Evolutionary conservation across 1,140 invertebrate genomes (phyloP).

Genomic region (Amyelois transitella): DNA sequence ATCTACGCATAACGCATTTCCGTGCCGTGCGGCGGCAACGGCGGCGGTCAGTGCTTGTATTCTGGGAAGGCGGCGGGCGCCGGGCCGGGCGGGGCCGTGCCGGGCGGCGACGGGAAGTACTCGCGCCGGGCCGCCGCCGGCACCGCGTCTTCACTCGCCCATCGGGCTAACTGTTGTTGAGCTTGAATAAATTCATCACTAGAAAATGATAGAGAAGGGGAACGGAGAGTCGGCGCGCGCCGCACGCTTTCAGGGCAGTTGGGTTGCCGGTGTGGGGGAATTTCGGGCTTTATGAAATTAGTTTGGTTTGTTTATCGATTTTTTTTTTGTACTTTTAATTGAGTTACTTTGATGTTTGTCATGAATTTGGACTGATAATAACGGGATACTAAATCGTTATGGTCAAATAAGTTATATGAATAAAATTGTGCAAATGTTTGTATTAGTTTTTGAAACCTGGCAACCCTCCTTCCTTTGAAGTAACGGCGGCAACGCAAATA

Average conservation of each 20-base stretch:
- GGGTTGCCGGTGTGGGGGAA: not conserved
- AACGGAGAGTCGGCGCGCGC: constrained; percentile 68
- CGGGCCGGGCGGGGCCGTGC: constrained; percentile 25
- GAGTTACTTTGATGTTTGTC: too few species aligned
- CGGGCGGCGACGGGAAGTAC: constrained; percentile 72
- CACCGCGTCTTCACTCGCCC: constrained; percentile 90
- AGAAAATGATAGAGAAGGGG: constrained; percentile 85
- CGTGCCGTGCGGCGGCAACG: constrained; percentile 13
- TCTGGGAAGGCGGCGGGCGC: constrained; percentile 74
- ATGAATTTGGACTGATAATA: too few species aligned
- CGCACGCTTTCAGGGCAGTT: constrained; percentile 19
- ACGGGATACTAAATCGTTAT: too few species aligned
- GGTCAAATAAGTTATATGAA: too few species aligned
- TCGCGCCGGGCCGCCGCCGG: constrained; percentile 77
- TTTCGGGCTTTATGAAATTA: constrained; percentile 18
- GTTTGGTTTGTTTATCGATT: too few species aligned
- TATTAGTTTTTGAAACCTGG: too few species aligned
- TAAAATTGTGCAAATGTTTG: too few species aligned
- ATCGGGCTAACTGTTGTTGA: constrained; percentile 93
- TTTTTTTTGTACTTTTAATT: too few species aligned
- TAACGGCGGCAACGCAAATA: too few species aligned
- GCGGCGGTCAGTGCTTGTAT: constrained; percentile 69
- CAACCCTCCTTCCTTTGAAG: too few species aligned
- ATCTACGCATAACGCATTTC: not conserved
- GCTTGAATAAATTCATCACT: constrained; percentile 96